phyloP scores from a whole-genome alignment of 2,888 invertebrate genomes.

The Ferrisia virgata region DNA sequence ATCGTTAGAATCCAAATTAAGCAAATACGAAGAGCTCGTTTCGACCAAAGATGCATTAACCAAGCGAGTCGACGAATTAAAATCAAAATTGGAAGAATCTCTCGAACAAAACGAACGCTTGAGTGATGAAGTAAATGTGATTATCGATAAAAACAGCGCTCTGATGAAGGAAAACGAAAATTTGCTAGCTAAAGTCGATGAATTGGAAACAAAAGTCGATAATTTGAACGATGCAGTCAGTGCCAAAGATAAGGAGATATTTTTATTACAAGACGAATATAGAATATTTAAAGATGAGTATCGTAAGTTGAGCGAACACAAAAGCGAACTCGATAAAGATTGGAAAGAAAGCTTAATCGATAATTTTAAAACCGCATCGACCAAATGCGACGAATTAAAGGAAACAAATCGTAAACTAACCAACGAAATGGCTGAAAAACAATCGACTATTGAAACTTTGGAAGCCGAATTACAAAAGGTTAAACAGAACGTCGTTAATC shows the following conservation, averaged over 20 bases:
- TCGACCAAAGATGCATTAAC: neutral
- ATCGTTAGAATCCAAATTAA: conserved; percentile 14
- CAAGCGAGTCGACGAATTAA: conserved; percentile 29
- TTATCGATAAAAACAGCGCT: neutral
- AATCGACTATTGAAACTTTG: neutral
- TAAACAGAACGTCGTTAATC: neutral
- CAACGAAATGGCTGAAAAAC: neutral
- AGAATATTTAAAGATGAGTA: conserved; percentile 36
- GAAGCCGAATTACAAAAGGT: neutral
- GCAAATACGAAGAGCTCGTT: neutral
- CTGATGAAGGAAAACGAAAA: conserved; percentile 37
- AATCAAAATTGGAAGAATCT: conserved; percentile 11
- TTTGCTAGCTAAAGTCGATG: neutral
- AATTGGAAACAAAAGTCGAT: neutral
- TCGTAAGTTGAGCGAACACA: conserved; percentile 36
- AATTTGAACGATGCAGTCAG: neutral
- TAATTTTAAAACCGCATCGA: neutral
- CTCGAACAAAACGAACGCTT: conserved; percentile 32
- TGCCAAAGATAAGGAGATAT: neutral
- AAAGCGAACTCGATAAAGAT: conserved; percentile 29
- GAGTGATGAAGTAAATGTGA: neutral
- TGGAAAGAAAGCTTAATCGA: conserved; percentile 14
- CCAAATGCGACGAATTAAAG: conserved; percentile 25
- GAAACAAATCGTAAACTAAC: neutral
- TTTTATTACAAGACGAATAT: conserved; percentile 27